Evolutionary conservation across 2,888 invertebrate species (phyloP), one percentile per base, ranked within the genome.

Genomic region (Lutraria lutraria): DNA sequence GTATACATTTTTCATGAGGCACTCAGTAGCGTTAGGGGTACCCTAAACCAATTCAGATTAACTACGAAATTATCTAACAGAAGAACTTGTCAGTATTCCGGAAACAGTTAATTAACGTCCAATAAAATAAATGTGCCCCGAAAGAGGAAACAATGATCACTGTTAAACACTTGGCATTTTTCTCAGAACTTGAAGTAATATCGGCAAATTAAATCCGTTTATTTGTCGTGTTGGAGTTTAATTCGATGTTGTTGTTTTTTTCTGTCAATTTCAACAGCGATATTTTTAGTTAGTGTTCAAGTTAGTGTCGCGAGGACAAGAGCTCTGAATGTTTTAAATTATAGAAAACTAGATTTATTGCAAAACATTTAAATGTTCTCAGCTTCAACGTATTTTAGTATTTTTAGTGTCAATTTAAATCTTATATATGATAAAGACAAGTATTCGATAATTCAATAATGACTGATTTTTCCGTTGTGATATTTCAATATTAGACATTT

Each of bases 51-150:
- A 87, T 89, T 89, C 82, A 90, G 92, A 92, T 92, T 92, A 91
- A 88, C 90, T 92, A 91, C 90, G 87, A 92, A 92, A 92, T 91
- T 90, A 88, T 92, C 90, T 91, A 90, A 91, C 87, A 88, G 82
- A 85, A 13, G 79, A 83, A 91, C 85, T 34, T 83, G 90, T 90
- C 88, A 53, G 79, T 76, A 84, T 68, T 79, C 82, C 89, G 91
- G 92, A 91, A 92, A 86, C 87, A 85, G 54, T 90, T 92, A 92
- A 92, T 92, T 92, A 88, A 90, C 90, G 82, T 81, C 83, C 91
- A 89, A 90, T 90, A 88, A 91, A 89, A 91, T 90, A 88, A 89
- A 88, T 83, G 43, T 43, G 76, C 87, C 89, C 86, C 79, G 16
- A 85, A 86, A 86, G 72, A 81, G 88, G 87, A 81, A 90, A 84